These are phyloP conservation scores for Caranx ignobilis DNA, from an alignment of 2,113 vertebrate species.

Conservation along the genomic window DNA sequence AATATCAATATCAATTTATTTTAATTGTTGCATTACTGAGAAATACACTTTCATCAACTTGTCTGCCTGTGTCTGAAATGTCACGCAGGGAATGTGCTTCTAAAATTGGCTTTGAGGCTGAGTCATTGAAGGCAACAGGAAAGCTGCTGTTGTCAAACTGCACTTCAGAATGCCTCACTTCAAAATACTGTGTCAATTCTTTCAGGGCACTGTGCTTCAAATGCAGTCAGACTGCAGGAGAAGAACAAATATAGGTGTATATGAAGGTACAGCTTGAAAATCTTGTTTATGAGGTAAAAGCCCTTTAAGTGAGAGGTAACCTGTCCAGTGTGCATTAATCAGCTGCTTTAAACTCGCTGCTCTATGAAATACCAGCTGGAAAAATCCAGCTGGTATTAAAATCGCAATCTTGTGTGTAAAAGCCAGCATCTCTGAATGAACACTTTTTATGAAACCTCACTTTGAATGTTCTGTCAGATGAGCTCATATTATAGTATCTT, in stretches of 20 bases:
- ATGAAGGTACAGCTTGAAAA: background rate
- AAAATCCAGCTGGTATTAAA: background rate
- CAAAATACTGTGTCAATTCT: constrained; percentile 1
- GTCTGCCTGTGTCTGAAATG: constrained; percentile 21
- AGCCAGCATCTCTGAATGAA: background rate
- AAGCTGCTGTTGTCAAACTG: constrained; percentile 36
- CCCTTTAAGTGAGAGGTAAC: background rate
- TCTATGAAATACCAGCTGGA: background rate
- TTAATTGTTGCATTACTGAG: constrained; percentile 23
- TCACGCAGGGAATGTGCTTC: background rate
- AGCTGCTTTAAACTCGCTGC: background rate
- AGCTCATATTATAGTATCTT: background rate
- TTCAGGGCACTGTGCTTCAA: constrained; percentile 8
- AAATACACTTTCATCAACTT: constrained; percentile 22
- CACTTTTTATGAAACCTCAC: background rate
- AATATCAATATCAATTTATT: constrained; percentile 29
- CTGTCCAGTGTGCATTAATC: background rate
- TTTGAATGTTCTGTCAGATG: background rate
- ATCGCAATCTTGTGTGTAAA: no score
- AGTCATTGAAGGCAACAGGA: constrained; percentile 33
- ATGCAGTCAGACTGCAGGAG: background rate
- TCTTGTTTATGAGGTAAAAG: background rate
- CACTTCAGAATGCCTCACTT: constrained; percentile 13
- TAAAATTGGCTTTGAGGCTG: constrained; percentile 47
- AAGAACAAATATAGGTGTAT: constrained; percentile 7